Conservation (phyloP, 2,888 invertebrate genomes). For the Bhutanitis thaidina region DNA sequence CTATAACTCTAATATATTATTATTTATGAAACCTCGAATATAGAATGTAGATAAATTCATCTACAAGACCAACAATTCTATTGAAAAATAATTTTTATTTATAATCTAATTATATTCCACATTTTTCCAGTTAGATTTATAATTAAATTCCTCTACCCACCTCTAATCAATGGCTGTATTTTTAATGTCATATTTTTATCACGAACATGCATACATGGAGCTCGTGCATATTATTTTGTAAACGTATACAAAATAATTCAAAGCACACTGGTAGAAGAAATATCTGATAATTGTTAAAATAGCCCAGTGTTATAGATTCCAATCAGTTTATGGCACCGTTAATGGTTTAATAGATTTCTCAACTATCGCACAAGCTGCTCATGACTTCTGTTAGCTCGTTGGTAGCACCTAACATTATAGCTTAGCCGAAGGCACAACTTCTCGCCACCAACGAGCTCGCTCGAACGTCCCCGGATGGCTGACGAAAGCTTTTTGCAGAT, state of each 20-base stretch:
- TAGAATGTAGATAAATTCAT: not conserved
- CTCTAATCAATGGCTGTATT: not conserved
- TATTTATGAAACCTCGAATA: not conserved
- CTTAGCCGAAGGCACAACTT: slow-evolving; percentile 56
- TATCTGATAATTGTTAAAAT: no score
- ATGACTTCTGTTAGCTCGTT: not conserved
- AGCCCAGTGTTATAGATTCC: no score
- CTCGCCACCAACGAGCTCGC: slow-evolving; percentile 86
- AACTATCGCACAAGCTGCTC: no score
- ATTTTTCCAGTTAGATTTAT: no score
- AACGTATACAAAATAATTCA: no score
- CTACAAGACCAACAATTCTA: not conserved
- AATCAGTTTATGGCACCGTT: no score
- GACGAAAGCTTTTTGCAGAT: slow-evolving; percentile 85
- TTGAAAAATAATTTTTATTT: not conserved
- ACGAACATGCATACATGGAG: no score
- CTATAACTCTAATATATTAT: not conserved
- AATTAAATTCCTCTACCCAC: not conserved
- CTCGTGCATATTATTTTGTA: no score
- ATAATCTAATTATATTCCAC: no score
- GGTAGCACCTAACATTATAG: slow-evolving; percentile 41
- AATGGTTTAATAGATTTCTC: no score
- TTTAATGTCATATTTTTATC: not conserved
- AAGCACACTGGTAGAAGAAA: no score
- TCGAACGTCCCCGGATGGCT: slow-evolving; percentile 84